These are phyloP conservation scores for Daubentonia madagascariensis DNA, from an alignment of 2,113 vertebrate genomes.

Conservation along the genomic window DNA sequence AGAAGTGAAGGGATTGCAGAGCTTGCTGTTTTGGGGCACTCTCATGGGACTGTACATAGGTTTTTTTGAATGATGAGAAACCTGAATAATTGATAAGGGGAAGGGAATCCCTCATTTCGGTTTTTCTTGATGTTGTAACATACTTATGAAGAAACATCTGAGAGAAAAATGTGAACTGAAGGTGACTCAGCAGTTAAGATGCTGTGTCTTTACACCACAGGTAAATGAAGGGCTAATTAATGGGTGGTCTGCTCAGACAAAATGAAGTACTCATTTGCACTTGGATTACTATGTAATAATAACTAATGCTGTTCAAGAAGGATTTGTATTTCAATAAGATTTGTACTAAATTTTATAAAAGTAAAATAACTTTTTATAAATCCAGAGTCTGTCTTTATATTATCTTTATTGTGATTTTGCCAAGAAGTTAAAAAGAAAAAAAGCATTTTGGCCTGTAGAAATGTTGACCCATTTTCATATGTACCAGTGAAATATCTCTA, in stretches of 20 bases:
- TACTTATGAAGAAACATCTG: slow-evolving; percentile 39
- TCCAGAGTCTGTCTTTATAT: slow-evolving; percentile 23
- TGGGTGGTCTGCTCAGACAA: slow-evolving; percentile 44
- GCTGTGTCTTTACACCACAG: slow-evolving; percentile 17
- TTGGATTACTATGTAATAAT: slow-evolving; percentile 84
- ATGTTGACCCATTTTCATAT: background rate
- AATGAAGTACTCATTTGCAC: slow-evolving; percentile 72
- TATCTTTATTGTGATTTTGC: slow-evolving; percentile 44
- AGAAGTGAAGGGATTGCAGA: slow-evolving; percentile 39
- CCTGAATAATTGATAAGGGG: background rate
- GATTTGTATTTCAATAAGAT: slow-evolving; percentile 79
- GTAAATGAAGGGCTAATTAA: slow-evolving; percentile 56
- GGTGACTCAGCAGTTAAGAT: slow-evolving; percentile 43
- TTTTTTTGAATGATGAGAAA: slow-evolving; percentile 30
- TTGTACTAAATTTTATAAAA: slow-evolving; percentile 85
- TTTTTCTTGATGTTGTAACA: slow-evolving; percentile 31
- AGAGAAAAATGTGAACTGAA: slow-evolving; percentile 41
- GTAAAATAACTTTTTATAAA: slow-evolving; percentile 81
- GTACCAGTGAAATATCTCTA: background rate
- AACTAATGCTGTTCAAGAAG: slow-evolving; percentile 78
- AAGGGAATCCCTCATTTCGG: background rate
- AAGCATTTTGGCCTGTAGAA: background rate
- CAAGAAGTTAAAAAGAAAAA: background rate
- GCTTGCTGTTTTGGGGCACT: background rate
- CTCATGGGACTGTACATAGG: background rate